Base-by-base conservation (phyloP, 2,113 vertebrate species). In the Ailuropoda melanoleuca region DNA sequence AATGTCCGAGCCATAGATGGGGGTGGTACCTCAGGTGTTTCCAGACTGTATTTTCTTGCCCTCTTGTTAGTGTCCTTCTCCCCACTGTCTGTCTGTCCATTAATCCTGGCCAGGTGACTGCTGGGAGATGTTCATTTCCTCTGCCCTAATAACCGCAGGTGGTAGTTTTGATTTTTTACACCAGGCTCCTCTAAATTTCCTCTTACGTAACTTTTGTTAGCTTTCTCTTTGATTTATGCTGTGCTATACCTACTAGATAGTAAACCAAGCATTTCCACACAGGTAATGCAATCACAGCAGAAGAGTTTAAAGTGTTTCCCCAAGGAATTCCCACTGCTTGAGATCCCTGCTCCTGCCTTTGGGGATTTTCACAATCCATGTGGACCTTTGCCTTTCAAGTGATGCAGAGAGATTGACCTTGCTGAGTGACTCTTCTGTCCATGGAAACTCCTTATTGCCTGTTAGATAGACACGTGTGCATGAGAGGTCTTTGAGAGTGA, bases 311-410 rank as follows among this genome's bases (percentile, higher is more conserved):
- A 92, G 84, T 1, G 0, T 50, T 74, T 46, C 56, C 84, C 53
- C 60, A 84, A 34, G 75, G 92, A 96, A 81, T 87, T 83, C n/a
- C 81, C 86, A 55, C 74, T 94, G 4, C 74, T 78, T 96, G 74
- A 84, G 75, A 72, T 95, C 90, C 53, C 78, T 89, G 60, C 11
- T 96, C 13, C 87, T 93, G n/a, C 43, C 89, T 74, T 84, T 91
- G 83, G 87, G 87, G 56, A 84, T 46, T 70, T 84, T 55, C 0
- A 74, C 15, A 74, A 48, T 84, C 7, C 23, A 2, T 46, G 15
- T 90, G 85, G 82, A 83, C 82, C 77, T 92, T 93, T 97, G 64
- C 58, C 70, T 97, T 92, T 89, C 53, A 86, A 83, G 37, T 95
- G 89, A 92, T 80, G 43, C 58, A 75, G 58, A 95, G 78, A 92